These are phyloP conservation scores for Doryteuthis pealeii DNA, from an alignment of 1,140 invertebrate genomes.

Conservation along the genomic window DNA sequence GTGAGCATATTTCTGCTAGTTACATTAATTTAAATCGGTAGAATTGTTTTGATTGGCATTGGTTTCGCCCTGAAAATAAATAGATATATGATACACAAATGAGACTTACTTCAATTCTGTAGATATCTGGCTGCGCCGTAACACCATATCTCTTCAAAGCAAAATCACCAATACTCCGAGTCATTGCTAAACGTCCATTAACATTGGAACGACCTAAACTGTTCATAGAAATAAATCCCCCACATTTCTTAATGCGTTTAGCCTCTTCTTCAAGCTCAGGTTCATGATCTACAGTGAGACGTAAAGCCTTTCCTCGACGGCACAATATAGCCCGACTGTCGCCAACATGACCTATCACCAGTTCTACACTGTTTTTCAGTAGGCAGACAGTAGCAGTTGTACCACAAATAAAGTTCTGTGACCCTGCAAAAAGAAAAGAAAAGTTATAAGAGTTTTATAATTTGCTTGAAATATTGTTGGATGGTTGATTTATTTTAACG, in stretches of 20 bases:
- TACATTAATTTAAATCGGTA: too few species aligned
- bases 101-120: conserved; percentile 58
- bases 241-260: conserved; percentile 38
- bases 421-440: conserved; percentile 24
- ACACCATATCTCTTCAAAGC: conserved; percentile 66
- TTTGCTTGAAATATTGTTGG: too few species aligned
- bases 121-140: conserved; percentile 61
- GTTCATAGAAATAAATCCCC: conserved; percentile 54
- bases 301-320: conserved; percentile 60
- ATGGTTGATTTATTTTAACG: too few species aligned
- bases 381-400: conserved; percentile 67
- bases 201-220: conserved; percentile 59
- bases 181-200: conserved; percentile 65
- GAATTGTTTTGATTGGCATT: too few species aligned
- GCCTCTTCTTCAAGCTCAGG: conserved; percentile 54
- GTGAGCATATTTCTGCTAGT: too few species aligned
- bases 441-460: too few species aligned
- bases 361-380: conserved; percentile 58
- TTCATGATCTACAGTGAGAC: conserved; percentile 63
- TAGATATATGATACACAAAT: too few species aligned
- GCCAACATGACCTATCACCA: conserved; percentile 64
- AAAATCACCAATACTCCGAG: conserved; percentile 66
- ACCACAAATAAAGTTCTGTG: conserved; percentile 48
- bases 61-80: too few species aligned
- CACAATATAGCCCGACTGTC: conserved; percentile 65